These are phyloP conservation scores for Leptopilina syphax DNA, from an alignment of 2,888 invertebrate species.

Conservation along the genomic window DNA sequence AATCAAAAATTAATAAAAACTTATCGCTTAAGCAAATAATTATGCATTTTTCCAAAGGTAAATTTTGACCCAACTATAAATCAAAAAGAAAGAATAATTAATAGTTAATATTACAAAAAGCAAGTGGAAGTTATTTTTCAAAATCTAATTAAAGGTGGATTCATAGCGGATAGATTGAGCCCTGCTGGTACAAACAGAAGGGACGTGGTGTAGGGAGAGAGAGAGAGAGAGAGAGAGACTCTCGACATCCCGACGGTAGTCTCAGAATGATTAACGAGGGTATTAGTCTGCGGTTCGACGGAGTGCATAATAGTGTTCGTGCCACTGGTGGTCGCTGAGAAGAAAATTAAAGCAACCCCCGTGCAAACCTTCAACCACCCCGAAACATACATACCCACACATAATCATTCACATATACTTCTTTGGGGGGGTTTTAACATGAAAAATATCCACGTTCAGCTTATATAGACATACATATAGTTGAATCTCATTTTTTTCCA, in stretches of 20 bases:
- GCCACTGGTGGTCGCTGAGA: conserved; percentile 46
- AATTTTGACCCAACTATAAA: background rate
- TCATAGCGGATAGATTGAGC: conserved; percentile 17
- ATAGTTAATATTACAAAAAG: background rate
- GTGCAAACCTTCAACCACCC: background rate
- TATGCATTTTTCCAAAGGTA: background rate
- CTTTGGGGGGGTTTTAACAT: too few relatives aligned
- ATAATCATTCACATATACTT: too few relatives aligned
- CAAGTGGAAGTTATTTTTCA: background rate
- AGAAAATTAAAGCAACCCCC: conserved; percentile 54
- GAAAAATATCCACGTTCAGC: too few relatives aligned
- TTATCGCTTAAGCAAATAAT: too few relatives aligned
- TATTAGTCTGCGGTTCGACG: conserved; percentile 60
- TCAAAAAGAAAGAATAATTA: background rate
- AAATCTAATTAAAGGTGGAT: conserved; percentile 30
- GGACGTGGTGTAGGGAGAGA: background rate
- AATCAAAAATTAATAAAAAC: too few relatives aligned
- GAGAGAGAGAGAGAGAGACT: background rate
- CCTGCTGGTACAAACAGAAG: background rate
- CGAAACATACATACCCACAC: too few relatives aligned
- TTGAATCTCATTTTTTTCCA: too few relatives aligned
- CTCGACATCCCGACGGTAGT: conserved; percentile 44
- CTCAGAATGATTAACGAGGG: conserved; percentile 58
- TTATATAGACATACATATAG: too few relatives aligned
- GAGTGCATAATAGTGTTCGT: conserved; percentile 59